Conservation (phyloP, 2,113 vertebrate genomes). For the Vimba vimba region DNA sequence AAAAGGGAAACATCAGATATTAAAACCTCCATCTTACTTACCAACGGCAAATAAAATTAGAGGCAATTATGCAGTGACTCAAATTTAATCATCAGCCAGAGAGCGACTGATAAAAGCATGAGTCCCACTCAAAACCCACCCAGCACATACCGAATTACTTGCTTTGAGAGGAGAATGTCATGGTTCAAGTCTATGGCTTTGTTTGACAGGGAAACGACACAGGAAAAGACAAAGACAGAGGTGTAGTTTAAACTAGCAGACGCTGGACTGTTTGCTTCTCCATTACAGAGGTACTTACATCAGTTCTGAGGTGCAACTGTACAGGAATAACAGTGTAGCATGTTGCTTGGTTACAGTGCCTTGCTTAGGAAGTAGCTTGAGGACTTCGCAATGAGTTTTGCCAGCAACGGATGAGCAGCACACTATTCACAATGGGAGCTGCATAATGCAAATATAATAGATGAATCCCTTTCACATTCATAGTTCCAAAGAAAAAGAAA, state of each 20-base stretch:
- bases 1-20: conserved; percentile 20
- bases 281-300: not conserved
- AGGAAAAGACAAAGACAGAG: not conserved
- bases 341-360: not conserved
- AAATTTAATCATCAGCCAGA: conserved; percentile 28
- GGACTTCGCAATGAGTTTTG: not conserved
- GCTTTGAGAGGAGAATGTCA: conserved; percentile 14
- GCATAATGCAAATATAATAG: not conserved
- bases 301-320: not conserved
- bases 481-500: not conserved
- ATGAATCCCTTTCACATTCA: not conserved
- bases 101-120: conserved; percentile 2
- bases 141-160: not conserved
- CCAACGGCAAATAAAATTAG: not conserved
- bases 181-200: conserved; percentile 26
- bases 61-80: conserved; percentile 29
- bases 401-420: not conserved
- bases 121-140: not conserved
- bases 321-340: conserved; percentile 2
- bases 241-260: not conserved
- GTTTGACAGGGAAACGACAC: conserved; percentile 27
- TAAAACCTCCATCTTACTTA: conserved; percentile 23
- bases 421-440: not conserved
- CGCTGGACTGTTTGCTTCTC: not conserved
- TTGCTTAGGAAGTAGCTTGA: conserved; percentile 6